A percentile compares a stretch with the other conserved stretches of the same genome.
Conservation (phyloP, 37 sponge, comb jelly and placozoan genomes). For the Crambe crambe region DNA sequence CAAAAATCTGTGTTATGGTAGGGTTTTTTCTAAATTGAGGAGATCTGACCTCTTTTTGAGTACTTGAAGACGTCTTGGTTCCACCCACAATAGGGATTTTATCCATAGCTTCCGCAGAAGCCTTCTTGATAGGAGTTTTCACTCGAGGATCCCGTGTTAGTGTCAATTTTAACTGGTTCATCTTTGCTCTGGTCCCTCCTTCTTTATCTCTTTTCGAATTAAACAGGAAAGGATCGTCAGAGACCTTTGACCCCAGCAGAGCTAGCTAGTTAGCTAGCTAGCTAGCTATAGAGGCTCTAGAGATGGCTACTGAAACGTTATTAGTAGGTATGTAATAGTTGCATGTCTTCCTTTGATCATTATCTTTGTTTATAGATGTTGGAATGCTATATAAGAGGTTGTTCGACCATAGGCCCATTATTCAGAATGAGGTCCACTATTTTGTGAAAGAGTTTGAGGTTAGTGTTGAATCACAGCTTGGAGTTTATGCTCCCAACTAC, state of each 20-base stretch:
- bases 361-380: conserved; percentile 31
- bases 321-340: conserved; percentile 21
- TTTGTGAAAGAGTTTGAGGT: conserved; percentile 87
- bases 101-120: neutral
- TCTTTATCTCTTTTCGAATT: neutral
- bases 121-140: neutral
- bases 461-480: neutral
- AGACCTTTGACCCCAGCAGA: neutral
- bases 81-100: neutral
- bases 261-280: neutral
- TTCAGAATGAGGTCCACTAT: conserved; percentile 73
- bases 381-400: conserved; percentile 65
- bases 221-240: neutral
- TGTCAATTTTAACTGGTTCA: neutral
- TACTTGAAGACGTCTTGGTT: neutral
- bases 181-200: neutral
- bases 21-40: neutral
- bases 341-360: neutral
- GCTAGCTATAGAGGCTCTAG: neutral
- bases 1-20: neutral
- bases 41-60: neutral
- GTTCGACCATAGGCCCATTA: conserved; percentile 62
- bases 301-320: conserved; percentile 58
- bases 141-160: conserved; percentile 7
- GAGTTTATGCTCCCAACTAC: neutral